Evolutionary conservation across 2,113 vertebrate genomes (phyloP).

Genomic region (Elanoides forficatus): DNA sequence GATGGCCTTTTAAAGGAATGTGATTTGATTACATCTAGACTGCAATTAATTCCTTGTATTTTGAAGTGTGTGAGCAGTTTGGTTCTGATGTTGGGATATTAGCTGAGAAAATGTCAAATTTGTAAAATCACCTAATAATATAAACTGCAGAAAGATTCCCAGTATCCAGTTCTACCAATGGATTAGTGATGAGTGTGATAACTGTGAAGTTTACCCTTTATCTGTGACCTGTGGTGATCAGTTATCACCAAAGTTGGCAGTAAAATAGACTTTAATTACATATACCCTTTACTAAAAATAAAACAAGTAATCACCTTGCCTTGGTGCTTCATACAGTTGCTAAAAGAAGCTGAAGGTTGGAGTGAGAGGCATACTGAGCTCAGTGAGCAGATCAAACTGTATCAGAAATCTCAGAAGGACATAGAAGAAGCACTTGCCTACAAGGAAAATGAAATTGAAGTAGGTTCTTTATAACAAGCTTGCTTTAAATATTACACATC

Average conservation of each 20-base stretch:
- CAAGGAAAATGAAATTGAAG: conserved; percentile 91
- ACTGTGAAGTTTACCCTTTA: background rate
- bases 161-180: background rate
- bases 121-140: background rate
- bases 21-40: background rate
- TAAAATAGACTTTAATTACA: background rate
- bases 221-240: background rate
- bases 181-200: background rate
- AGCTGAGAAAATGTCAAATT: background rate
- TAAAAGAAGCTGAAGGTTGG: conserved; percentile 83
- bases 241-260: background rate
- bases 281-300: background rate
- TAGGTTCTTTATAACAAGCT: conserved; percentile 50
- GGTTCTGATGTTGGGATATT: background rate
- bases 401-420: conserved; percentile 87
- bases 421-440: conserved; percentile 85
- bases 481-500: background rate
- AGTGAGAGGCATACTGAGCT: conserved; percentile 85
- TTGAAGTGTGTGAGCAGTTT: background rate
- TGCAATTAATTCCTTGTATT: background rate
- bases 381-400: conserved; percentile 85
- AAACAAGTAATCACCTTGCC: background rate
- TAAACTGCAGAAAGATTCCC: background rate
- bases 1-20: background rate
- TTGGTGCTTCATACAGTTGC: conserved; percentile 75